phyloP scores from a whole-genome alignment of 2,888 invertebrate genomes.

The Pristionchus exspectatus region DNA sequence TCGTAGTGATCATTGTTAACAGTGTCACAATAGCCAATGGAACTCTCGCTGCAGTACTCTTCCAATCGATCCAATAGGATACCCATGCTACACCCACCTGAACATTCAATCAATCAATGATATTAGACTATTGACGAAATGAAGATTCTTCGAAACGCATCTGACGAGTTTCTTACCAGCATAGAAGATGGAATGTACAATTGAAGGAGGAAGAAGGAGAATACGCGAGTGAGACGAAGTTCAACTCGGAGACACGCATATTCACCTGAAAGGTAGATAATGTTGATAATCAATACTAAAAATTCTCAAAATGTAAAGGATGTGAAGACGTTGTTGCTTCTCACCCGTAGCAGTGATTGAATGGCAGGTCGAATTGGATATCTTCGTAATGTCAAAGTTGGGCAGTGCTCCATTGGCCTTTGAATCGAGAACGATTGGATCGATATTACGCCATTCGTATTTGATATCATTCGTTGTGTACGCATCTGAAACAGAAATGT shows the following conservation, averaged over 20 bases:
- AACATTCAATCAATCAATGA: neutral
- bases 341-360: constrained; percentile 95
- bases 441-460: constrained; percentile 92
- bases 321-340: neutral
- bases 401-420: constrained; percentile 85
- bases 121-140: too few species aligned
- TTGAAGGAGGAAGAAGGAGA: constrained; percentile 79
- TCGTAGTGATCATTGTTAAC: constrained; percentile 78
- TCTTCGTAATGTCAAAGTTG: constrained; percentile 93
- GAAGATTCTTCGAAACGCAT: neutral
- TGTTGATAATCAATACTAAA: neutral
- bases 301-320: neutral
- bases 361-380: constrained; percentile 94
- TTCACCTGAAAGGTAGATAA: constrained; percentile 57
- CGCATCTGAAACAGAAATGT: constrained; percentile 86
- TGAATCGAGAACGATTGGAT: constrained; percentile 87
- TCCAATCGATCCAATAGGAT: constrained; percentile 79
- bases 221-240: constrained; percentile 76
- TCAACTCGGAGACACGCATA: constrained; percentile 78
- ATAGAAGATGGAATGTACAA: constrained; percentile 74
- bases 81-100: constrained; percentile 76
- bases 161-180: constrained; percentile 57
- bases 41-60: constrained; percentile 78
- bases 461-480: constrained; percentile 97
- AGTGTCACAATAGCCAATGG: constrained; percentile 78